phyloP scores from a whole-genome alignment of 2,113 vertebrate genomes.

The Boulengeromyrus knoepffleri region DNA sequence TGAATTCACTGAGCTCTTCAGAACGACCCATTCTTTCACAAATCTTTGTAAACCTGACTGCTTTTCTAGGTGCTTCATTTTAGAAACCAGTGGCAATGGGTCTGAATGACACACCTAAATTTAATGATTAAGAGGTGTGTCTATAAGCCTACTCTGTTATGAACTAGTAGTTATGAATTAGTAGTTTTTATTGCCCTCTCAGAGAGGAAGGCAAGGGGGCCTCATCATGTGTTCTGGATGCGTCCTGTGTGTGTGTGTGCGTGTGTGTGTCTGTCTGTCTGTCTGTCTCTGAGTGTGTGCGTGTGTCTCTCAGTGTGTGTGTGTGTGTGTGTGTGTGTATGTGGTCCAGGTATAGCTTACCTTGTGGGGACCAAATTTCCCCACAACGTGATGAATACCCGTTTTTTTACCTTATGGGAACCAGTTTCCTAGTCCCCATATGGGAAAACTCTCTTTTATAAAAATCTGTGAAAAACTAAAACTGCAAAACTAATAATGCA shows the following conservation, averaged over 20 bases:
- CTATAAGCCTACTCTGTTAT: background rate
- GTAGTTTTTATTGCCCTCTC: background rate
- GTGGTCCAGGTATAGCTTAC: too few species aligned
- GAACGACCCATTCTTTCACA: background rate
- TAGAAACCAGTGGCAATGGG: background rate
- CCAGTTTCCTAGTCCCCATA: too few species aligned
- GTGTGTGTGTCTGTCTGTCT: background rate
- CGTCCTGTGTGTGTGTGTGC: background rate
- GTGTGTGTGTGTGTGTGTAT: background rate
- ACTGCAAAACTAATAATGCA: too few species aligned
- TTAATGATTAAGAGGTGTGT: background rate
- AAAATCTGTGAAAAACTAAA: too few species aligned
- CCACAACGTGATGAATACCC: too few species aligned
- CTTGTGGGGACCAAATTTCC: too few species aligned
- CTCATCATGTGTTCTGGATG: background rate
- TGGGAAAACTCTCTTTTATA: too few species aligned
- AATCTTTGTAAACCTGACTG: background rate
- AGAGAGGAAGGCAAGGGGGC: background rate
- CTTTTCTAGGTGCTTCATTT: background rate
- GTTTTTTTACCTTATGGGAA: too few species aligned
- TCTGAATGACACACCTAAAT: background rate
- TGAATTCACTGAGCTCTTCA: background rate
- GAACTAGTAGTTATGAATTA: background rate
- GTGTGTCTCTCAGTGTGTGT: too few species aligned
- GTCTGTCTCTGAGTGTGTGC: too few species aligned